These are phyloP conservation scores for Camponotus pennsylvanicus DNA, from an alignment of 1,140 invertebrate species.

Conservation along the genomic window DNA sequence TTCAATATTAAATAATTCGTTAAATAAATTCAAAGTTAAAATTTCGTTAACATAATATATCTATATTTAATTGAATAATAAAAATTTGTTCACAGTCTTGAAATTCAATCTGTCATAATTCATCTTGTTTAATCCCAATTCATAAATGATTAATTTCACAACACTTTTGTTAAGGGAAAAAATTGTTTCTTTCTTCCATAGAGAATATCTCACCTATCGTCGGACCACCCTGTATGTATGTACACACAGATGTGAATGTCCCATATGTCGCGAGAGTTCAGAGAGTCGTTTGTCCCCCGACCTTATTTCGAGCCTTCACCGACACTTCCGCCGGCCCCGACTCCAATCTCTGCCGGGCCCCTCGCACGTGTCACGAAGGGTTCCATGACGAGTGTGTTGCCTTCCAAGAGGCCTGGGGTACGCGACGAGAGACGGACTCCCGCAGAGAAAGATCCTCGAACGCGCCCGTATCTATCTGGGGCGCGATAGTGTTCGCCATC, in stretches of 20 bases:
- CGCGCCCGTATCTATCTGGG: slow-evolving; percentile 56
- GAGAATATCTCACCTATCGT: neutral
- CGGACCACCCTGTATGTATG: slow-evolving; percentile 37
- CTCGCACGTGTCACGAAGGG: slow-evolving; percentile 32
- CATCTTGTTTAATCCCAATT: slow-evolving; percentile 17
- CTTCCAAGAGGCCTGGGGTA: slow-evolving; percentile 36
- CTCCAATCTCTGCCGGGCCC: slow-evolving; percentile 37
- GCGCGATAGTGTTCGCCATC: slow-evolving; percentile 22
- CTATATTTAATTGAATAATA: neutral
- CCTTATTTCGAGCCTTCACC: slow-evolving; percentile 52
- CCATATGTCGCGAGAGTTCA: slow-evolving; percentile 56
- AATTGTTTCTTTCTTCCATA: neutral
- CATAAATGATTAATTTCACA: neutral
- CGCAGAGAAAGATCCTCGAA: slow-evolving; percentile 36
- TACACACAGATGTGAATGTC: slow-evolving; percentile 41
- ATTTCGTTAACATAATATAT: slow-evolving; percentile 12
- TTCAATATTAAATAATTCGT: neutral
- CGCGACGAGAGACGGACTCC: slow-evolving; percentile 49
- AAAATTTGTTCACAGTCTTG: neutral
- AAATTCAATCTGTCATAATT: neutral
- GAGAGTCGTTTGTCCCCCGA: slow-evolving; percentile 49
- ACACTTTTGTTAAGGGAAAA: neutral
- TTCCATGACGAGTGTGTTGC: slow-evolving; percentile 41
- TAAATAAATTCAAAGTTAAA: slow-evolving; percentile 11
- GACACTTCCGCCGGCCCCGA: slow-evolving; percentile 34